Conservation (phyloP, 2,888 invertebrate genomes). For the Kryphioiulus occultus region DNA sequence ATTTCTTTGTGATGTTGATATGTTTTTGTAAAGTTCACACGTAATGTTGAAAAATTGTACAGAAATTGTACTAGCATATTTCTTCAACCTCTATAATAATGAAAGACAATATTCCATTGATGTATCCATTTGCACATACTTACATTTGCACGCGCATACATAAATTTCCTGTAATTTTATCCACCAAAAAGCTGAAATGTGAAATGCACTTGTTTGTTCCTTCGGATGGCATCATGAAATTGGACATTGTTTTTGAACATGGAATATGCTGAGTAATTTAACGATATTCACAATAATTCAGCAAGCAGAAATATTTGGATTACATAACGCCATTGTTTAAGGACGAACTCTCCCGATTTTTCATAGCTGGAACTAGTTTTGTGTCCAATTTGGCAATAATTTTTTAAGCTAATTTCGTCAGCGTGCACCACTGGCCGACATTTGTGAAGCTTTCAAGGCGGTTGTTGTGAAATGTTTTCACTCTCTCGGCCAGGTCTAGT, state of each 20-base stretch:
- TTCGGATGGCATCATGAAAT: background rate
- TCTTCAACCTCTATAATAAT: too few species aligned
- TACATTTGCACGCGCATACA: too few species aligned
- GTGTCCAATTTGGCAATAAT: background rate
- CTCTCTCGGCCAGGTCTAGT: background rate
- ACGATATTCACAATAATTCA: background rate
- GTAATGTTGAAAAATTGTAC: background rate
- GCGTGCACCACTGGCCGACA: conserved; percentile 36
- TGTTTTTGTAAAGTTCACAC: too few species aligned
- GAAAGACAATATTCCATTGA: too few species aligned
- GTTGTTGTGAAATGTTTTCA: background rate
- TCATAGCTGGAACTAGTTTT: background rate
- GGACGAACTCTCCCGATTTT: background rate
- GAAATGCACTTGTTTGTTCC: too few species aligned
- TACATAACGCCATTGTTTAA: conserved; percentile 13
- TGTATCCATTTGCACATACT: too few species aligned
- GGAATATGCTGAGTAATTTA: background rate
- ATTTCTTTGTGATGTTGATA: too few species aligned
- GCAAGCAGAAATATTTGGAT: background rate
- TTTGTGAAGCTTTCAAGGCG: conserved; percentile 26
- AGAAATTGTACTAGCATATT: too few species aligned
- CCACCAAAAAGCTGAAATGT: too few species aligned
- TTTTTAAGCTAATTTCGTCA: conserved; percentile 18
- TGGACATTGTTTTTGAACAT: background rate
- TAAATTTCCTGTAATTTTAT: too few species aligned